Percentiles rank a stretch among this genome's conserved stretches.
Evolutionary conservation across 1,140 invertebrate species (phyloP).

Genomic region (Calliopsis andreniformis): DNA sequence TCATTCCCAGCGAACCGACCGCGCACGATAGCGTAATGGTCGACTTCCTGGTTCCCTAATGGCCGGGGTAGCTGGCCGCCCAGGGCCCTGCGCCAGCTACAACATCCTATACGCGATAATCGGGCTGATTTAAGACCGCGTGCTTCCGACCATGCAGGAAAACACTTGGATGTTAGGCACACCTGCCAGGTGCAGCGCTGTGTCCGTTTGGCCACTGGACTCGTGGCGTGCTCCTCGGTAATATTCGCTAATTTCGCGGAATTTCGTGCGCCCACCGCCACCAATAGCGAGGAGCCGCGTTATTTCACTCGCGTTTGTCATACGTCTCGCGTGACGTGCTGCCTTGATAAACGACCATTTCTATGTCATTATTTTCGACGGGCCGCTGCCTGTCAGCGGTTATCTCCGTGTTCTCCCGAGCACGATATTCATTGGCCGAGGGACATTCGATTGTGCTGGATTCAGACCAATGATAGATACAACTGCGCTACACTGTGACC

Average conservation of each 20-base stretch:
- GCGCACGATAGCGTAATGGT: conserved; percentile 74
- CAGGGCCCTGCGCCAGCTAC: conserved; percentile 53
- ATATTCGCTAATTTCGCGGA: conserved; percentile 75
- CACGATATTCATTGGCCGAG: no score
- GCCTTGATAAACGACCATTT: conserved; percentile 30
- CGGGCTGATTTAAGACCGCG: conserved; percentile 75
- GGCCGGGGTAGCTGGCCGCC: conserved; percentile 57
- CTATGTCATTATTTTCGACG: conserved; percentile 37
- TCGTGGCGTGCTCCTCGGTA: conserved; percentile 74
- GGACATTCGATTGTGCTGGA: not conserved
- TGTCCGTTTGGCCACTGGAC: conserved; percentile 16
- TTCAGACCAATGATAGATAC: no score
- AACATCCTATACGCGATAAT: conserved; percentile 77
- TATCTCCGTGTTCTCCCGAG: conserved; percentile 1
- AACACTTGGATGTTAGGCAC: conserved; percentile 71
- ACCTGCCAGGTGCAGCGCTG: conserved; percentile 63
- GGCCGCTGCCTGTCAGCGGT: conserved; percentile 16
- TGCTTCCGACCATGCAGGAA: conserved; percentile 75
- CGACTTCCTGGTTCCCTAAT: conserved; percentile 73
- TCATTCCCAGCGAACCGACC: not conserved
- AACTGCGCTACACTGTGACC: no score
- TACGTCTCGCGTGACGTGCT: conserved; percentile 32
- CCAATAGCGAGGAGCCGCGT: conserved; percentile 34
- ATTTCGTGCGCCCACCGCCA: conserved; percentile 69
- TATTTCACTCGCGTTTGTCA: conserved; percentile 64